Conservation (phyloP, 2,797 vertebrate genomes). For the Fringilla coelebs region DNA sequence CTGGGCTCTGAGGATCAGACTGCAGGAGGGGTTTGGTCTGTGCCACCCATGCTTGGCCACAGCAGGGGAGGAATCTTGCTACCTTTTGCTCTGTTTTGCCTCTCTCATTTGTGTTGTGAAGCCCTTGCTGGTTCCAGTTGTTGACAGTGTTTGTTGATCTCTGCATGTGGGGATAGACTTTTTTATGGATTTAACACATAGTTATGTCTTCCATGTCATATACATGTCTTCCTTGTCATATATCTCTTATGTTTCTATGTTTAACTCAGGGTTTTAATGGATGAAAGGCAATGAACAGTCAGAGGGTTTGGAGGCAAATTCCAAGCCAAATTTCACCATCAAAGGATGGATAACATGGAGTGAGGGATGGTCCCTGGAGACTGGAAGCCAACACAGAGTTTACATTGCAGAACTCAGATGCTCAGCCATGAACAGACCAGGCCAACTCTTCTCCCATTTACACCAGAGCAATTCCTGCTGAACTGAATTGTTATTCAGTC, state of each 20-base stretch:
- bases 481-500: neutral
- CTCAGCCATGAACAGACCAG: too few relatives aligned
- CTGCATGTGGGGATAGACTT: neutral
- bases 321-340: neutral
- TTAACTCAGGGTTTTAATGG: neutral
- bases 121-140: neutral
- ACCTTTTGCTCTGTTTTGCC: neutral
- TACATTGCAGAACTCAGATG: too few relatives aligned
- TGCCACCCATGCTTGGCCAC: neutral
- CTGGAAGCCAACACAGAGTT: neutral
- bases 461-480: neutral
- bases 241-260: rapidly evolving
- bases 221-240: neutral
- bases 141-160: neutral
- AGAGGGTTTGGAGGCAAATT: neutral
- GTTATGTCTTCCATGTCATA: neutral
- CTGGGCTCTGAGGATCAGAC: neutral
- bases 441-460: neutral
- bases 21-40: neutral
- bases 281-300: neutral
- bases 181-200: neutral
- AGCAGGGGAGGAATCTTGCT: too few relatives aligned
- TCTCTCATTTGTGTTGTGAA: neutral
- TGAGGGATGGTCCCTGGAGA: neutral
- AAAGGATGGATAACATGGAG: neutral